A percentile compares a stretch with the other conserved stretches of the same genome.
phyloP scores from a whole-genome alignment of 2,113 vertebrate genomes.

The Engystomops pustulosus region DNA sequence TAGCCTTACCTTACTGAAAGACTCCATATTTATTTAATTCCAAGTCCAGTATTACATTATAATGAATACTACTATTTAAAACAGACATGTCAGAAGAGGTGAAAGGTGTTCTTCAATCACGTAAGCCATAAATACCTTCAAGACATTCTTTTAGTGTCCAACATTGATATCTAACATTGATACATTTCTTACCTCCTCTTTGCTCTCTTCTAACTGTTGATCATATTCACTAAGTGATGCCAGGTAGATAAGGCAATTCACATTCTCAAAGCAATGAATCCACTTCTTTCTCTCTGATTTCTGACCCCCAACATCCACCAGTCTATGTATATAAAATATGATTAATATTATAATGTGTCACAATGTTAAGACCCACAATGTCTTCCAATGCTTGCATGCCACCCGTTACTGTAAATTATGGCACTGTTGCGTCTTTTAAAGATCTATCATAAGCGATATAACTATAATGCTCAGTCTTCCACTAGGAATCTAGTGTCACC shows the following conservation, averaged over 20 bases:
- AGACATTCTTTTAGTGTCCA: background rate
- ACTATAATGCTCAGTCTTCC: background rate
- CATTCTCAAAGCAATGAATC: conserved; percentile 92
- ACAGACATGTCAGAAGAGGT: too few relatives aligned
- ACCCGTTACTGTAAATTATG: background rate
- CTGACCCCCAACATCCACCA: conserved; percentile 90
- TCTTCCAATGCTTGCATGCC: background rate
- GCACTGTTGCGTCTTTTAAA: too few relatives aligned
- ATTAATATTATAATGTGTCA: background rate
- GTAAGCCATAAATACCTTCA: too few relatives aligned
- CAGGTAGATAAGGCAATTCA: conserved; percentile 88
- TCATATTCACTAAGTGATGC: conserved; percentile 91
- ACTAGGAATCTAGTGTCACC: too few relatives aligned
- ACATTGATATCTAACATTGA: too few relatives aligned
- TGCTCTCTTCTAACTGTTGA: conserved; percentile 86
- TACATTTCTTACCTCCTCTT: conserved; percentile 76
- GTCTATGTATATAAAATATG: conserved; percentile 68
- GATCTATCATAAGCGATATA: background rate
- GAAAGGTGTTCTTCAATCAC: too few relatives aligned
- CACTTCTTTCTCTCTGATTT: conserved; percentile 89
- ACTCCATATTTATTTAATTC: too few relatives aligned
- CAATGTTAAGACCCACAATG: background rate
- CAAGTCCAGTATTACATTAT: too few relatives aligned
- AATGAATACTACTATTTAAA: too few relatives aligned
- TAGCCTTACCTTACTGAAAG: too few relatives aligned